A percentile compares a stretch with the other conserved stretches of the same genome.
Evolutionary conservation across 2,797 vertebrate genomes (phyloP).

Genomic region (Limosa lapponica): DNA sequence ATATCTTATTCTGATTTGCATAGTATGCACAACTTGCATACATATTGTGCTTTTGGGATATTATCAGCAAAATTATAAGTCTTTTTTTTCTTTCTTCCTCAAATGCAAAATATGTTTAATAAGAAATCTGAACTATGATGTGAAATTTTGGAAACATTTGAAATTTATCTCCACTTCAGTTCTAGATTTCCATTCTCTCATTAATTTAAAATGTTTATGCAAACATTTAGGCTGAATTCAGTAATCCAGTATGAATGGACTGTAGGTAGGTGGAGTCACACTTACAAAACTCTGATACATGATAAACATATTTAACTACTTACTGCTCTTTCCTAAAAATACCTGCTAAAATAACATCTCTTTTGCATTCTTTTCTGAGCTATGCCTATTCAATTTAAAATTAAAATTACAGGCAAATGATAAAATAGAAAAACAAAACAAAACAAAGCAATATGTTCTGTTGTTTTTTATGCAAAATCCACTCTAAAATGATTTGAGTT

Average conservation of each 20-base stretch:
- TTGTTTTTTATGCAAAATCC: background rate
- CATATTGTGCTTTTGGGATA: background rate
- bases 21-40: fast-evolving
- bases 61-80: background rate
- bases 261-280: background rate
- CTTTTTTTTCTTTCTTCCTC: background rate
- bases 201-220: background rate
- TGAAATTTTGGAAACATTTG: background rate
- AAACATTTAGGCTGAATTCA: background rate
- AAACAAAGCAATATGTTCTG: background rate
- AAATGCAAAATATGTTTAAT: background rate
- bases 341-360: background rate
- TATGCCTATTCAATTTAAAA: background rate
- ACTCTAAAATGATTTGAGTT: background rate
- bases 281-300: background rate
- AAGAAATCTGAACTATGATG: background rate
- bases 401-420: background rate
- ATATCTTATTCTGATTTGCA: background rate
- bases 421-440: background rate
- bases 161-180: background rate
- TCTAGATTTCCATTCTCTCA: background rate
- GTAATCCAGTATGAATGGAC: background rate
- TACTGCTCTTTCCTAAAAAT: background rate
- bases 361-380: background rate
- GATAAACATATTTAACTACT: background rate